A percentile compares a stretch with the other conserved stretches of the same genome.
These are phyloP conservation scores for Melitaea cinxia DNA, from an alignment of 1,140 invertebrate species.

Conservation along the genomic window DNA sequence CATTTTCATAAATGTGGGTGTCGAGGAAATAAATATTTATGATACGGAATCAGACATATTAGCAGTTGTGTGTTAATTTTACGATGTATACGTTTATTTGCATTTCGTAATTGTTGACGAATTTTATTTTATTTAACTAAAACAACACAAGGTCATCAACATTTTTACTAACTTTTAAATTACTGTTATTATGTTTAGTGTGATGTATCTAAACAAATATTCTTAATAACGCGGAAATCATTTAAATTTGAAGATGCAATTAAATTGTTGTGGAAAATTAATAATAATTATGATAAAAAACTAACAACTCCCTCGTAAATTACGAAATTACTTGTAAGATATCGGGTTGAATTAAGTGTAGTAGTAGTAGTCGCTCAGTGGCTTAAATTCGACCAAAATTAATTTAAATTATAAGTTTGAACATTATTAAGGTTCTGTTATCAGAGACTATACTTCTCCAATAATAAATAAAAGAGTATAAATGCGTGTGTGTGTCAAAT, in stretches of 20 bases:
- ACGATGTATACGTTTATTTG: constrained; percentile 16
- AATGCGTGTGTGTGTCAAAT: too few species aligned
- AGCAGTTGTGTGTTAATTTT: constrained; percentile 42
- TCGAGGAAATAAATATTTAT: constrained; percentile 43
- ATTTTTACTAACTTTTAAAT: constrained; percentile 23
- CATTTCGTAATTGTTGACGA: constrained; percentile 8
- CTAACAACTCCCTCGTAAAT: too few species aligned
- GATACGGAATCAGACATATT: constrained; percentile 43
- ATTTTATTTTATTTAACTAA: constrained; percentile 5
- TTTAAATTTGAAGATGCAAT: not conserved
- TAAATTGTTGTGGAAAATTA: not conserved
- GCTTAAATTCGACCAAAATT: too few species aligned
- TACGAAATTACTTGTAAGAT: too few species aligned
- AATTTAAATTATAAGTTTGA: too few species aligned
- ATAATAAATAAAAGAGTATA: too few species aligned
- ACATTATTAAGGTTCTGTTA: too few species aligned
- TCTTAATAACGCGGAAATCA: not conserved
- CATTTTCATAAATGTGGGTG: constrained; percentile 31
- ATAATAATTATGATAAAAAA: not conserved
- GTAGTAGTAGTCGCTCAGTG: too few species aligned
- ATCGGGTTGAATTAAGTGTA: too few species aligned
- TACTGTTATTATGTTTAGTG: not conserved
- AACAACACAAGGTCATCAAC: constrained; percentile 1
- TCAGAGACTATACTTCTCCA: too few species aligned
- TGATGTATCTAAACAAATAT: not conserved